Base-by-base conservation (phyloP, 2,113 vertebrate species). In the Fregata magnificens region DNA sequence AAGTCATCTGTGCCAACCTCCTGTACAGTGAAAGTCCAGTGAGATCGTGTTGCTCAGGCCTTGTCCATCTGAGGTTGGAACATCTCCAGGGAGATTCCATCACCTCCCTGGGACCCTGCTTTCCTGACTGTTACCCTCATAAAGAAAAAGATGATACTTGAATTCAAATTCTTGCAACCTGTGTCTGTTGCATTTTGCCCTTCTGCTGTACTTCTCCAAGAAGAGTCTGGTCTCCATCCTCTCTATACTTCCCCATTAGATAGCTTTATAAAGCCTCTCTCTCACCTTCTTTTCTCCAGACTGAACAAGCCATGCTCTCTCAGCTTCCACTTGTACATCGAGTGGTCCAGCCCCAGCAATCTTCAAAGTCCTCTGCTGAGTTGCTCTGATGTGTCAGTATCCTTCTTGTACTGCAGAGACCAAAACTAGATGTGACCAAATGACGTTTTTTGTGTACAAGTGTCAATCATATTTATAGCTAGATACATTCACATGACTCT, bases 381-480 rank as follows among this genome's bases (percentile, higher is more conserved):
- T 5, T 66, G 7, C 6, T 79, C 12, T 88, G 17, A 18, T 47
- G 8, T 45, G 20, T 63, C 29, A 50, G 4, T 55, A 22, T 16
- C 40, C 40, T 82, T 74, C 25, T 55, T 72, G 32, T 8, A 8
- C 13, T 32, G 9, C 18, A 61, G 12, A 83, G 6, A 2, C 7
- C 47, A 55, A 88, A 86, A 69, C 0, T 13, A 4, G 14, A 56
- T 82, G 15, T 29, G 21, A 59, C 8, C 7, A 50, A 71, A 58
- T 28, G 3, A 26, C 6, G 25, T 3, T 13, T 67, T 77, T 44
- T 32, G 7, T 44, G 6, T 22, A 29, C 2, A 0, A 42, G 5
- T 63, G 26, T 69, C 0, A 9, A 38, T 87, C 13, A 4, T 69
- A 44, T 63, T 91, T 69, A 38, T 16, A 61, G 6, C 16, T 52